Evolutionary conservation across 2,888 invertebrate genomes (phyloP).

Genomic region (Philereme transversata): DNA sequence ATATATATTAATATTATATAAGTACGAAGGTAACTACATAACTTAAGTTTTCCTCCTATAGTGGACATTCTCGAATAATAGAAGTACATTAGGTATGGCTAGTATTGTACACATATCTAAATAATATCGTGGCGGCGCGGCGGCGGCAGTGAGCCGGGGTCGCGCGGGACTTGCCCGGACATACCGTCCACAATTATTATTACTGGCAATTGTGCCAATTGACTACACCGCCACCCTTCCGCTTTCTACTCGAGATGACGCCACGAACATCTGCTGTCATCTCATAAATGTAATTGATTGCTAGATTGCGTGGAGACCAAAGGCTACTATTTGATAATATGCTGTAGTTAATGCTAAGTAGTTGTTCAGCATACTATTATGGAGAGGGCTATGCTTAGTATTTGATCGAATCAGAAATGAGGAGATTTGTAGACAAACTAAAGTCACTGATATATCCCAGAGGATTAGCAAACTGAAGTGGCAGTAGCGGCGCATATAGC

Average conservation of each 20-base stretch:
- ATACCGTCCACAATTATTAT: slow-evolving; percentile 82
- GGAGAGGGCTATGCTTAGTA: no score
- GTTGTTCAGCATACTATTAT: no score
- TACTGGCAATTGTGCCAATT: slow-evolving; percentile 83
- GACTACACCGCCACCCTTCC: slow-evolving; percentile 79
- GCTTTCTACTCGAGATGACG: slow-evolving; percentile 67
- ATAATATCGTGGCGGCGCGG: slow-evolving; percentile 8
- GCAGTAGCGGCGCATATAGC: no score
- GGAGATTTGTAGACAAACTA: no score
- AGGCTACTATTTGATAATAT: slow-evolving; percentile 17
- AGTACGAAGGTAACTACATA: no score
- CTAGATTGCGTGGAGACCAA: slow-evolving; percentile 34
- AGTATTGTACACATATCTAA: not conserved
- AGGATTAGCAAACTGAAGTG: no score
- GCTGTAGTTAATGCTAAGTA: not conserved
- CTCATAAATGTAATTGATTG: slow-evolving; percentile 41
- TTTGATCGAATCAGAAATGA: no score
- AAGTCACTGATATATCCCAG: no score
- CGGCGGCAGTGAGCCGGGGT: slow-evolving; percentile 30
- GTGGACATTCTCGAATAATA: no score
- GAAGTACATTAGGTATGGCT: not conserved
- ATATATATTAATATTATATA: no score
- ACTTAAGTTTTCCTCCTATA: no score
- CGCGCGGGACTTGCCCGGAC: slow-evolving; percentile 68
- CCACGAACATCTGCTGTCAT: slow-evolving; percentile 66